Percentiles rank a stretch among this genome's conserved stretches.
Conservation (phyloP, 2,113 vertebrate genomes). For the Dicrurus megarhynchus region DNA sequence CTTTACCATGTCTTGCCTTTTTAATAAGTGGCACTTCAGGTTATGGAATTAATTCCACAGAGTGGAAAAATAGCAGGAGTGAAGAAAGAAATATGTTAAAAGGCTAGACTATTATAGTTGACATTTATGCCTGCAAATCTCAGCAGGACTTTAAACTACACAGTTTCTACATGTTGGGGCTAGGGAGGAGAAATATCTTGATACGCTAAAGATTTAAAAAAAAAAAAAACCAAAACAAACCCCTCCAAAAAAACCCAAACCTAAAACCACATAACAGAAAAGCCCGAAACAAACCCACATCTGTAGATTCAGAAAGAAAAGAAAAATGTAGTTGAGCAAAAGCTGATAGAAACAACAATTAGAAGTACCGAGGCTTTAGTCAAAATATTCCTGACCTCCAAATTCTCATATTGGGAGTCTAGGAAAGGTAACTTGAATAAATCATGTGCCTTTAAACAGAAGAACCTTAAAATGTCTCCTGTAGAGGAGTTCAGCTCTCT, state of each 20-base stretch:
- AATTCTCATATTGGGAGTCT: not conserved
- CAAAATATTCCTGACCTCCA: not conserved
- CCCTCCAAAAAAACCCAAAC: not conserved
- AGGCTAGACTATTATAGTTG: slow-evolving; percentile 27
- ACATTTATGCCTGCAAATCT: slow-evolving; percentile 37
- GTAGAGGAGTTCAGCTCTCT: not conserved
- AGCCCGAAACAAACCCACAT: not conserved
- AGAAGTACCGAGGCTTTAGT: not conserved
- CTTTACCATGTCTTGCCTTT: slow-evolving; percentile 39
- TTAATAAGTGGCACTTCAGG: slow-evolving; percentile 57
- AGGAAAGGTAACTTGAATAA: not conserved
- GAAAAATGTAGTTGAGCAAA: not conserved
- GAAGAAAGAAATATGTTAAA: slow-evolving; percentile 48
- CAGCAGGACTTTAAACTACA: not conserved
- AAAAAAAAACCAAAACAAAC: not conserved
- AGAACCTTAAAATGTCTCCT: not conserved
- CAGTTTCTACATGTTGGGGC: not conserved
- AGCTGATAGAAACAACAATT: not conserved
- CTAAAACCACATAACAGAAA: not conserved
- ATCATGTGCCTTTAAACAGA: not conserved
- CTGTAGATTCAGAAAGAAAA: not conserved
- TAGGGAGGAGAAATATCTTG: not conserved
- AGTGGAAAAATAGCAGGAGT: slow-evolving; percentile 40
- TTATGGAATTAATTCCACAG: slow-evolving; percentile 49
- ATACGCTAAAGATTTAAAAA: not conserved